Evolutionary conservation across 1,140 invertebrate species (phyloP), one percentile per base, ranked within the genome.

Genomic region (Drosophila kurseongensis): DNA sequence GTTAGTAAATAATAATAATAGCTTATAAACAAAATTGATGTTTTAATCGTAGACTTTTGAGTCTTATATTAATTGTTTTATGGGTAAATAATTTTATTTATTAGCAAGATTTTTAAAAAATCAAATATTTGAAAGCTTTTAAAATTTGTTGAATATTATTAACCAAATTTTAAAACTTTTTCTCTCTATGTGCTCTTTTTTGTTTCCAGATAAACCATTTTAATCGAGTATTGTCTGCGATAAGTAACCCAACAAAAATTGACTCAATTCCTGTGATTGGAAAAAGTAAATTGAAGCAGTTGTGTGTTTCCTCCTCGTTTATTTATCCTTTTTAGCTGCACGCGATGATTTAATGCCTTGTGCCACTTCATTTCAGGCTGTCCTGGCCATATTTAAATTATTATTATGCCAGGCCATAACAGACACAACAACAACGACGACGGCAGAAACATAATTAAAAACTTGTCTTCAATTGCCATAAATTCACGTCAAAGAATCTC

Each of bases 381-480:
- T 68, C 59, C 69, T 62, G 58, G 61, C 65, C 73, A 83, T 77
- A 88, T 88, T 86, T 79, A 83, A 86, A 86, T 88, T 86, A 86
- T 88, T 86, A 86, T 88, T 86, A 81, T 78, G 77, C 59, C 74
- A 75, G 79, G 81, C 82, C 79, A 63, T 69, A 77, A 45, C 78
- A 75, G 27, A 35, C 42, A 47, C 58, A 56, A 32, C 73, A 18
- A 36, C 61, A 67, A 16, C 65, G 54, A 44, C 36, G 29, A 23
- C 56, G 52, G 58, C 66, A 79, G 58, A 77, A 88, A 89, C 35
- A 89, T 89, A 89, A 89, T 89, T 90, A 89, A 89, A 89, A 89
- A 90, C 84, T 89, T 89, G 84, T 88, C 84, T 89, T 80, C 82
- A 88, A 88, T 88, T 88, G 85, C 84, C 85, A 88, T 88, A 89